These are phyloP conservation scores for Megastigmus dorsalis DNA, from an alignment of 2,888 invertebrate genomes.

Conservation along the genomic window DNA sequence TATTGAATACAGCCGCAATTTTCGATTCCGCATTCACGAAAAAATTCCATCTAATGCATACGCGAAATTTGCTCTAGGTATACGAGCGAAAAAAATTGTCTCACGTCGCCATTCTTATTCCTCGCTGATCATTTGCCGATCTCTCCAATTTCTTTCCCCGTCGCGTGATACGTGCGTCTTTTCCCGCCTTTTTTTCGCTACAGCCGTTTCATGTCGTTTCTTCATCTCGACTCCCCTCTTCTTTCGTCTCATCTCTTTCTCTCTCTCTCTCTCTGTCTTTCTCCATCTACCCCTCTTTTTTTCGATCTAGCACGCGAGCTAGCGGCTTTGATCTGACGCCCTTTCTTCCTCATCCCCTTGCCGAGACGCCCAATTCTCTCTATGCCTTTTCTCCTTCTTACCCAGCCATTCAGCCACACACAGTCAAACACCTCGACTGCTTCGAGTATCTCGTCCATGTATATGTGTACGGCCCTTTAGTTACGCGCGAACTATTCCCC, in stretches of 20 bases:
- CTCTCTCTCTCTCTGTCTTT: background rate
- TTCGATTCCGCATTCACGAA: too few relatives aligned
- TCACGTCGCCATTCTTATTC: too few relatives aligned
- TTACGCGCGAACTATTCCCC: background rate
- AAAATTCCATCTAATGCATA: too few relatives aligned
- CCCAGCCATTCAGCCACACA: background rate
- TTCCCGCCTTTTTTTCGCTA: slow-evolving; percentile 9
- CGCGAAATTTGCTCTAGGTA: too few relatives aligned
- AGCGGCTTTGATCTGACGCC: background rate
- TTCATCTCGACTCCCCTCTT: too few relatives aligned
- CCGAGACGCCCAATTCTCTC: background rate
- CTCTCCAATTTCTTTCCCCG: slow-evolving; percentile 1
- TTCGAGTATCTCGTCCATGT: too few relatives aligned
- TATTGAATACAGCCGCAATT: too few relatives aligned
- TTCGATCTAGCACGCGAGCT: background rate
- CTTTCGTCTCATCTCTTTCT: background rate
- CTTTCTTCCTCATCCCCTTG: background rate
- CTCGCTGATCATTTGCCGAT: slow-evolving; percentile 11
- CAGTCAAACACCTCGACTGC: too few relatives aligned
- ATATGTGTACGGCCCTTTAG: too few relatives aligned
- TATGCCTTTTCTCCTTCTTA: too few relatives aligned
- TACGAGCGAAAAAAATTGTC: too few relatives aligned
- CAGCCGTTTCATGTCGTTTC: too few relatives aligned
- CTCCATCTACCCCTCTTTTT: background rate
- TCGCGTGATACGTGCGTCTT: background rate